These are phyloP conservation scores for Melieria omissa DNA, from an alignment of 2,888 invertebrate species.

Conservation along the genomic window DNA sequence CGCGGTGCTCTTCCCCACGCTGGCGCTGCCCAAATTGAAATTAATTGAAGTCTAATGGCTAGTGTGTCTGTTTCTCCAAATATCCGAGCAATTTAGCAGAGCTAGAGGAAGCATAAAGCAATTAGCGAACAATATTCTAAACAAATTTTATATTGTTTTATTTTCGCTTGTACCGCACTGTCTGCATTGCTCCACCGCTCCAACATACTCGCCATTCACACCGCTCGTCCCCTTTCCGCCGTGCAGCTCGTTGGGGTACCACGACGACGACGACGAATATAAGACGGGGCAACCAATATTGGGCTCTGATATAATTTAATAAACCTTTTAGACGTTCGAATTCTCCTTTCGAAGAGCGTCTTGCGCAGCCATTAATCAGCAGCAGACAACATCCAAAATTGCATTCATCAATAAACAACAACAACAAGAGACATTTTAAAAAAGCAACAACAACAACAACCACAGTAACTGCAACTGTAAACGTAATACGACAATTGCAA, in stretches of 20 bases:
- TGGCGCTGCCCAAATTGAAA: background rate
- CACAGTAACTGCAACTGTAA: slow-evolving; percentile 26
- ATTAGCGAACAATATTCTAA: slow-evolving; percentile 25
- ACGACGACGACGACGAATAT: slow-evolving; percentile 43
- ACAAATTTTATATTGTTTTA: slow-evolving; percentile 33
- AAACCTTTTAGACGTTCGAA: no score
- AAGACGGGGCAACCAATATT: slow-evolving; percentile 41
- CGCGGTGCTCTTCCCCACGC: background rate
- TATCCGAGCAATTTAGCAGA: background rate
- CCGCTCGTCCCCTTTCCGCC: slow-evolving; percentile 13
- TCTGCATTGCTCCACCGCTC: no score
- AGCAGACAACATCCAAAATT: no score
- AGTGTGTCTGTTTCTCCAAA: background rate
- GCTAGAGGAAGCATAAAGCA: background rate
- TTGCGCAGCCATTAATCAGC: no score
- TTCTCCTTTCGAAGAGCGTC: no score
- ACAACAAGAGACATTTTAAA: slow-evolving; percentile 29
- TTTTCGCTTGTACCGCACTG: background rate
- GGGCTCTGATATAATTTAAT: slow-evolving; percentile 26
- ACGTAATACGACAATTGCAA: slow-evolving; percentile 4
- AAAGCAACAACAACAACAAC: slow-evolving; percentile 39
- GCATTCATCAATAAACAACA: slow-evolving; percentile 27
- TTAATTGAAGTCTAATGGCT: background rate
- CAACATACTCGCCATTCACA: no score
- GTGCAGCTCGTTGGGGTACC: slow-evolving; percentile 45